These are phyloP conservation scores for Cynaeus angustus DNA, from an alignment of 2,888 invertebrate genomes.

Conservation along the genomic window DNA sequence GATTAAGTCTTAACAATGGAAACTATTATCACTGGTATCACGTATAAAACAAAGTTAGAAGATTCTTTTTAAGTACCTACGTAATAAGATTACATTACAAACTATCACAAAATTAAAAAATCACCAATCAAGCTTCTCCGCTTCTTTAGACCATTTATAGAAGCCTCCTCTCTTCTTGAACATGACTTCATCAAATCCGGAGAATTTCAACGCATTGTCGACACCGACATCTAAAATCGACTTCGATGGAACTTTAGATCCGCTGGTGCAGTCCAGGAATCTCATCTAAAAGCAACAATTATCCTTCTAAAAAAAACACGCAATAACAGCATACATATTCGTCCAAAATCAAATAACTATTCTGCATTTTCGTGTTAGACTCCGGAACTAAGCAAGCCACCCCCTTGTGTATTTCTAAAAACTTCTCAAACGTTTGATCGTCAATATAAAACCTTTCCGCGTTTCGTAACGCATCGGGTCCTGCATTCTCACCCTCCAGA, in stretches of 20 bases:
- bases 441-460: slow-evolving; percentile 71
- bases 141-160: slow-evolving; percentile 72
- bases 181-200: slow-evolving; percentile 73
- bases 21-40: too few relatives aligned
- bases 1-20: too few relatives aligned
- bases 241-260: slow-evolving; percentile 70
- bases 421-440: slow-evolving; percentile 69
- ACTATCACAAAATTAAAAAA: too few relatives aligned
- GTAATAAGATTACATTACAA: too few relatives aligned
- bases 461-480: slow-evolving; percentile 70
- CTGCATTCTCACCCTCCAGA: slow-evolving; percentile 73
- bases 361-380: slow-evolving; percentile 72
- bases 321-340: slow-evolving; percentile 69
- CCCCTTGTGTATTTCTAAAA: slow-evolving; percentile 69
- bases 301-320: not conserved
- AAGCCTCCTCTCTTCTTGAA: slow-evolving; percentile 73
- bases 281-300: slow-evolving; percentile 68
- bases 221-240: slow-evolving; percentile 73
- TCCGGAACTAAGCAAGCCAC: slow-evolving; percentile 72
- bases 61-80: too few relatives aligned
- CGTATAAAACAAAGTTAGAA: too few relatives aligned
- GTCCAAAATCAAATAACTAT: slow-evolving; percentile 73
- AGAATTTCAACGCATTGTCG: slow-evolving; percentile 69
- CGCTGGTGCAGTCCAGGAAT: slow-evolving; percentile 72
- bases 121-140: slow-evolving; percentile 63